Evolutionary conservation across 64 coral and sea anemone genomes (phyloP).

Genomic region (Stylophora pistillata): DNA sequence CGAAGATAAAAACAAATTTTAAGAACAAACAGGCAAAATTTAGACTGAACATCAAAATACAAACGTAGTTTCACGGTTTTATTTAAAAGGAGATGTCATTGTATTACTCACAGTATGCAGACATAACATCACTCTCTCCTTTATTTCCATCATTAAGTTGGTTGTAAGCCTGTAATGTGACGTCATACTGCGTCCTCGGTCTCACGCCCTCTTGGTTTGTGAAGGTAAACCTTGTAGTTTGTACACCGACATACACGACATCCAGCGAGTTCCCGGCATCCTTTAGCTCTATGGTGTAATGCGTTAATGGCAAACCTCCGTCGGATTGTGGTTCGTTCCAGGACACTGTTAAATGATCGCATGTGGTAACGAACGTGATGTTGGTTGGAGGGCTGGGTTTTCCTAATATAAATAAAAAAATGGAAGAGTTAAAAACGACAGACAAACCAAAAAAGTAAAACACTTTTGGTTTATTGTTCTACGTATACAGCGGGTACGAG

Average conservation of each 20-base stretch:
- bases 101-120: constrained; percentile 60
- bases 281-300: constrained; percentile 63
- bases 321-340: constrained; percentile 59
- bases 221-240: constrained; percentile 69
- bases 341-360: constrained; percentile 69
- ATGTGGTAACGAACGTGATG: constrained; percentile 47
- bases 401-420: constrained; percentile 2
- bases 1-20: too few relatives aligned
- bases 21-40: neutral
- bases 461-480: neutral
- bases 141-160: constrained; percentile 6
- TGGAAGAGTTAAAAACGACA: neutral
- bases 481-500: neutral
- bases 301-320: constrained; percentile 68
- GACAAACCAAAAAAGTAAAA: neutral
- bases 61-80: neutral
- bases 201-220: constrained; percentile 35
- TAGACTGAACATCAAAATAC: too few relatives aligned
- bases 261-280: constrained; percentile 18
- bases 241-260: constrained; percentile 48
- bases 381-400: constrained; percentile 58
- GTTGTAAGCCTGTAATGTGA: constrained; percentile 42
- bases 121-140: neutral
- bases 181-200: constrained; percentile 24
- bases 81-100: neutral